phyloP scores from a whole-genome alignment of 2,888 invertebrate genomes.

The Andricus quercusramuli region DNA sequence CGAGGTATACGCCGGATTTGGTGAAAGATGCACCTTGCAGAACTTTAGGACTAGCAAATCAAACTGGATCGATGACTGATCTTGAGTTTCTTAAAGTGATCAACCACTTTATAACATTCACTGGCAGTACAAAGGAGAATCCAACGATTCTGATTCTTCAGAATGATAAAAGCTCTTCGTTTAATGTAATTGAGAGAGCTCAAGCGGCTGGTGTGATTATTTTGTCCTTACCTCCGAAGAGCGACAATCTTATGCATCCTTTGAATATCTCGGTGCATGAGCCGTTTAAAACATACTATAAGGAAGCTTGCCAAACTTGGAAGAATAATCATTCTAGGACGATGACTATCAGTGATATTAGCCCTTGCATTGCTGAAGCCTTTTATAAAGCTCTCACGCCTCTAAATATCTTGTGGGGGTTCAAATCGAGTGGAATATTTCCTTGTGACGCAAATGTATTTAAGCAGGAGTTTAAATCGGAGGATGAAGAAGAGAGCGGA shows the following conservation, averaged over 20 bases:
- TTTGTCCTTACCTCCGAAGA: background rate
- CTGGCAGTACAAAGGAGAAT: background rate
- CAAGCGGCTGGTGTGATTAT: background rate
- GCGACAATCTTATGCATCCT: too few species aligned
- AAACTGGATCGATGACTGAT: background rate
- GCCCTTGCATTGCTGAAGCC: slow-evolving; percentile 8
- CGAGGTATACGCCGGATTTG: background rate
- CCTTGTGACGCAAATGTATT: background rate
- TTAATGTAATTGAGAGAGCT: background rate
- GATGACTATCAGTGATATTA: background rate
- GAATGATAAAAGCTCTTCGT: background rate
- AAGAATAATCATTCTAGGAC: background rate
- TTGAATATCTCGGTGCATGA: background rate
- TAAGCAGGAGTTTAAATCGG: background rate
- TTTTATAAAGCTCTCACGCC: background rate
- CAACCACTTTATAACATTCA: background rate
- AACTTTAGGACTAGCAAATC: background rate
- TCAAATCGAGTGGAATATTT: background rate
- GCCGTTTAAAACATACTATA: background rate
- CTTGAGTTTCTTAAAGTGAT: background rate
- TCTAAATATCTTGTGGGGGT: background rate
- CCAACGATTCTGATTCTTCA: background rate
- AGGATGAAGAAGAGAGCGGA: background rate
- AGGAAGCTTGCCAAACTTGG: background rate
- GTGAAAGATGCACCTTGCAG: background rate